Evolutionary conservation across 64 coral and sea anemone genomes (phyloP).

Genomic region (Pocillopora verrucosa): DNA sequence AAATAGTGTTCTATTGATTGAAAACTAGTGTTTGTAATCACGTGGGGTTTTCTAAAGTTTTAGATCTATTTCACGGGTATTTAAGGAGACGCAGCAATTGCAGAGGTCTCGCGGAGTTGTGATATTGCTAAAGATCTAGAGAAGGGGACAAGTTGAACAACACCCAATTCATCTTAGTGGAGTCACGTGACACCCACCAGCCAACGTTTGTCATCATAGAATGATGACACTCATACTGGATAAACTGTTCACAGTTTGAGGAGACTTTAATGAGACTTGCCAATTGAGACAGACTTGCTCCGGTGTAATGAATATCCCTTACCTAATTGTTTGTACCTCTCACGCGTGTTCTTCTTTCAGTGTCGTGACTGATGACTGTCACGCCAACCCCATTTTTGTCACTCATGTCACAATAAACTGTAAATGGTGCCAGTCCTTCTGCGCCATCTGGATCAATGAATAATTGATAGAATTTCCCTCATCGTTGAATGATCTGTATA

Average conservation of each 20-base stretch:
- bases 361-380: slow-evolving; percentile 34
- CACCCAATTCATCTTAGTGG: not conserved
- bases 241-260: slow-evolving; percentile 1
- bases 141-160: too few species aligned
- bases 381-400: slow-evolving; percentile 20
- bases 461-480: too few species aligned
- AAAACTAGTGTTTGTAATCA: too few species aligned
- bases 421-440: not conserved
- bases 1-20: too few species aligned
- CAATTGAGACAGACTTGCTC: slow-evolving; percentile 10
- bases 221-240: not conserved
- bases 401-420: slow-evolving; percentile 14
- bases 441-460: slow-evolving; percentile 17
- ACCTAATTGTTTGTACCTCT: not conserved
- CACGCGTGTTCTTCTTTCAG: not conserved
- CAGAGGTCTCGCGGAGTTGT: too few species aligned
- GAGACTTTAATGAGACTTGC: slow-evolving; percentile 10
- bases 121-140: too few species aligned
- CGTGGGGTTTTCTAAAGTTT: too few species aligned
- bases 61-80: too few species aligned
- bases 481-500: too few species aligned
- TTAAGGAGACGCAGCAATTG: too few species aligned
- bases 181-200: not conserved
- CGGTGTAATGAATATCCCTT: slow-evolving; percentile 15
- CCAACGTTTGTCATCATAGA: not conserved